Conservation (phyloP, 2,888 invertebrate genomes). For the Pherbina coryleti region DNA sequence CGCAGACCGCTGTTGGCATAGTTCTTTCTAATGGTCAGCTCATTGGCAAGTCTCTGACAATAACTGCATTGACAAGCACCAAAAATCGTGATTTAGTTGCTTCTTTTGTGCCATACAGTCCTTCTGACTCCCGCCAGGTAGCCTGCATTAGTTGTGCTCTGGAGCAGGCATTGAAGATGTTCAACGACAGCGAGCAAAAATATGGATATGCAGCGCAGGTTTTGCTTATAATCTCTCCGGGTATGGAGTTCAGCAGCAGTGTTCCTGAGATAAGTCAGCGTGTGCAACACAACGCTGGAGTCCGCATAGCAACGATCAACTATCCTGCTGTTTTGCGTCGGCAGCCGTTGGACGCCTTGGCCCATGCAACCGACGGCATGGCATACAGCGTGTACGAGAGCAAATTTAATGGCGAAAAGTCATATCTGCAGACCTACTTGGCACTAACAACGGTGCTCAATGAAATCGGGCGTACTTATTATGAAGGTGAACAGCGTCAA, state of each 20-base stretch:
- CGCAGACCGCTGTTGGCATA: conserved; percentile 72
- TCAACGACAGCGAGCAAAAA: conserved; percentile 67
- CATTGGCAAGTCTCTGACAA: conserved; percentile 61
- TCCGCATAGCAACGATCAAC: conserved; percentile 72
- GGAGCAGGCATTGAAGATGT: conserved; percentile 64
- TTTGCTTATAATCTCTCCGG: conserved; percentile 73
- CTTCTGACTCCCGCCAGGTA: conserved; percentile 70
- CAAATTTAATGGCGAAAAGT: conserved; percentile 71
- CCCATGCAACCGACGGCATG: conserved; percentile 68
- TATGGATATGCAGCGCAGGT: conserved; percentile 72
- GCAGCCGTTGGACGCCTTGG: conserved; percentile 70
- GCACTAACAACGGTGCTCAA: conserved; percentile 71
- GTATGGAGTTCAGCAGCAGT: conserved; percentile 68
- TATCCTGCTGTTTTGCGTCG: conserved; percentile 70
- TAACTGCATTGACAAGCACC: conserved; percentile 65
- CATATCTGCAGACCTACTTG: conserved; percentile 72
- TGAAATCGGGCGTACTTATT: conserved; percentile 70
- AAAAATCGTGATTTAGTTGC: conserved; percentile 68
- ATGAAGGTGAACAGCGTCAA: conserved; percentile 63
- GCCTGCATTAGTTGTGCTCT: conserved; percentile 68
- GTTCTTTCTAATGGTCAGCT: conserved; percentile 59
- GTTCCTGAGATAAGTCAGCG: conserved; percentile 66
- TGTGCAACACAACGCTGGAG: conserved; percentile 66
- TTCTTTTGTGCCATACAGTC: conserved; percentile 71
- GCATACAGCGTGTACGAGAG: conserved; percentile 72